Percentiles rank a stretch among this genome's conserved stretches.
Conservation (phyloP, 2,888 invertebrate species). For the Calliscelio sp. region DNA sequence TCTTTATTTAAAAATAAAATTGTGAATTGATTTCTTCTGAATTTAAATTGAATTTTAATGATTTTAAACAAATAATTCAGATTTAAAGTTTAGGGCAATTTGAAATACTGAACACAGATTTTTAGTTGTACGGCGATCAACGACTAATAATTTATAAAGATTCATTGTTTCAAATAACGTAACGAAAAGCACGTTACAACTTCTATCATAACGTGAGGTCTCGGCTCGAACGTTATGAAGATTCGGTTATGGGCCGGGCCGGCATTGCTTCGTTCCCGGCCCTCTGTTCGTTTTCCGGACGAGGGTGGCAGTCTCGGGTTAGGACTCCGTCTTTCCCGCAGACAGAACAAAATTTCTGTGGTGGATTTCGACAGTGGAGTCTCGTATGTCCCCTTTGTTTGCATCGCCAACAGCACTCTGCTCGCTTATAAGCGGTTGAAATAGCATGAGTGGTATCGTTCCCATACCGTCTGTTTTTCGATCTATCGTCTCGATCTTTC, state of each 20-base stretch:
- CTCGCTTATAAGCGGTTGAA: neutral
- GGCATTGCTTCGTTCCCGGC: neutral
- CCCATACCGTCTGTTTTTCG: no score
- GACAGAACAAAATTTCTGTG: slow-evolving; percentile 20
- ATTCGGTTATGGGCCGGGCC: neutral
- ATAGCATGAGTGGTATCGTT: neutral
- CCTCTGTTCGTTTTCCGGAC: slow-evolving; percentile 16
- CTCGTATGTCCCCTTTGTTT: slow-evolving; percentile 16
- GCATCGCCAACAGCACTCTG: slow-evolving; percentile 29
- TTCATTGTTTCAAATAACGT: no score
- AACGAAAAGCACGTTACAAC: no score
- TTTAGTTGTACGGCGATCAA: no score
- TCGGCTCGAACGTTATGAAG: neutral
- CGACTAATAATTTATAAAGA: no score
- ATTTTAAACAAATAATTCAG: no score
- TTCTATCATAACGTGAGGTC: no score
- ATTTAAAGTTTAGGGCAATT: no score
- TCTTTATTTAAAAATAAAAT: no score
- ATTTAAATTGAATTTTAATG: no score
- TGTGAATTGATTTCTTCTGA: no score
- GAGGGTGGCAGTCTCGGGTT: slow-evolving; percentile 8
- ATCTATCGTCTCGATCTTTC: neutral
- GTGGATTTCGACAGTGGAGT: neutral
- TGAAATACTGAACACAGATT: no score
- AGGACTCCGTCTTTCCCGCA: slow-evolving; percentile 15